Conservation (phyloP, 2,888 invertebrate species). For the Agrilus mali region DNA sequence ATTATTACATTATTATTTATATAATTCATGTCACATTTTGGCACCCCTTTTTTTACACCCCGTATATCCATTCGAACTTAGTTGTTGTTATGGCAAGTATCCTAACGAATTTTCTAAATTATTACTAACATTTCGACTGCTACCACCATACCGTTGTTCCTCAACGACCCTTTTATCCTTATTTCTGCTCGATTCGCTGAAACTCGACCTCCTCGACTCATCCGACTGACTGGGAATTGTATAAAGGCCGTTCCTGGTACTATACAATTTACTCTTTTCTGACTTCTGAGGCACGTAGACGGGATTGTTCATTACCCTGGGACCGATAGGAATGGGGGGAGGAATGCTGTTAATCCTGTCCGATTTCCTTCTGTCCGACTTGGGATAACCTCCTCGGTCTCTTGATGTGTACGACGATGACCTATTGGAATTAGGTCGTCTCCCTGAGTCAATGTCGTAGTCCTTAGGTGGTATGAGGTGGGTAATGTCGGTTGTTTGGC, state of each 20-base stretch:
- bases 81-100: slow-evolving; percentile 40
- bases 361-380: neutral
- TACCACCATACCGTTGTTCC: neutral
- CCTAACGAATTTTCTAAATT: slow-evolving; percentile 52
- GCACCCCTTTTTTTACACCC: too few relatives aligned
- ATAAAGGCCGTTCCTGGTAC: slow-evolving; percentile 33
- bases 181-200: slow-evolving; percentile 16
- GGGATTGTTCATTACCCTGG: slow-evolving; percentile 27
- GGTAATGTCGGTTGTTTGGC: slow-evolving; percentile 56
- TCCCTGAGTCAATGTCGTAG: slow-evolving; percentile 12
- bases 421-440: slow-evolving; percentile 12
- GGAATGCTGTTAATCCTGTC: slow-evolving; percentile 22
- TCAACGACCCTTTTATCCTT: slow-evolving; percentile 8
- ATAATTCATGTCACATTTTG: too few relatives aligned
- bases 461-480: slow-evolving; percentile 29
- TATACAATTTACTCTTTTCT: slow-evolving; percentile 25
- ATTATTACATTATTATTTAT: too few relatives aligned
- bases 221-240: slow-evolving; percentile 36
- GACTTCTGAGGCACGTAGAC: slow-evolving; percentile 20
- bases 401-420: neutral
- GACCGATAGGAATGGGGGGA: slow-evolving; percentile 10
- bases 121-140: slow-evolving; percentile 27
- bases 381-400: slow-evolving; percentile 2
- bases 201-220: slow-evolving; percentile 27
- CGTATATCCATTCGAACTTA: too few relatives aligned